Percentiles rank a stretch among this genome's conserved stretches.
Conservation (phyloP, 1,140 invertebrate genomes). For the Physella acuta region DNA sequence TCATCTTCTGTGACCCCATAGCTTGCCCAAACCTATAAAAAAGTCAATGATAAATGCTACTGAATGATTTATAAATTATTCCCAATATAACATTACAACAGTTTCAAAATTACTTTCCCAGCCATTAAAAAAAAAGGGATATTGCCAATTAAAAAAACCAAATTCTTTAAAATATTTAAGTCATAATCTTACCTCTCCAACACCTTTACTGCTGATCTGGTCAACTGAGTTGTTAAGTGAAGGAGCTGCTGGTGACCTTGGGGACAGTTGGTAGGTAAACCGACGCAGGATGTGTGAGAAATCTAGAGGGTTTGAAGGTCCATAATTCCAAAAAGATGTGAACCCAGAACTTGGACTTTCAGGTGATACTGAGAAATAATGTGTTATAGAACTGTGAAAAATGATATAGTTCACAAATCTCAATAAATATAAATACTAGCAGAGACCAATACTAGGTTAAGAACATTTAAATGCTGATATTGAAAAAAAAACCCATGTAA, state of each 20-base stretch:
- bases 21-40: constrained; percentile 49
- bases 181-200: constrained; percentile 44
- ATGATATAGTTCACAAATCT: no score
- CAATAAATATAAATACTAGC: no score
- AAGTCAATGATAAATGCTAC: no score
- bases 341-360: constrained; percentile 31
- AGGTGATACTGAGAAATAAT: constrained; percentile 31
- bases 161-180: no score
- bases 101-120: not conserved
- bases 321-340: constrained; percentile 52
- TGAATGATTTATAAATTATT: no score
- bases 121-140: not conserved
- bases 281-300: constrained; percentile 50
- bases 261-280: constrained; percentile 56
- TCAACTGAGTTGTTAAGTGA: constrained; percentile 41
- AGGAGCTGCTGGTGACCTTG: constrained; percentile 44
- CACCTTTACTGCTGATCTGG: constrained; percentile 27
- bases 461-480: no score
- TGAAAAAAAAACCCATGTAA: no score
- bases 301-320: constrained; percentile 45
- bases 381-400: not conserved
- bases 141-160: no score
- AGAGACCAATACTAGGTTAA: no score
- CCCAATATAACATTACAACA: not conserved
- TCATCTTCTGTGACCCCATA: constrained; percentile 52